These are phyloP conservation scores for Cyrtonyx montezumae DNA, from an alignment of 2,113 vertebrate species.

Conservation along the genomic window DNA sequence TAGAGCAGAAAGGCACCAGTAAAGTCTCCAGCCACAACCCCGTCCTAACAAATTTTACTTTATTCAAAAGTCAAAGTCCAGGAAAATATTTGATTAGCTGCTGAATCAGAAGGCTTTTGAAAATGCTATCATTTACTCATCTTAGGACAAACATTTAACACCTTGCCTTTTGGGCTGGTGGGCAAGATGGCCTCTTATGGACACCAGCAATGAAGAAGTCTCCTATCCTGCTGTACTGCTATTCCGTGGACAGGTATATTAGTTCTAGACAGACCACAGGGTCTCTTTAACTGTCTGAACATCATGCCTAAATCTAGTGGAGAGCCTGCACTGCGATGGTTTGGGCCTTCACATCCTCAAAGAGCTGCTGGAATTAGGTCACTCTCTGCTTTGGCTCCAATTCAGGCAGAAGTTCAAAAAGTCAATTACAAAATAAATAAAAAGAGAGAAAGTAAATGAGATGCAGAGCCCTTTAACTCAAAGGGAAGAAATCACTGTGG, in stretches of 20 bases:
- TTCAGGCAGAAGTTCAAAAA: constrained; percentile 51
- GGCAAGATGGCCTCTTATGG: neutral
- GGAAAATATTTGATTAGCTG: neutral
- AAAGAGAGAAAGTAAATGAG: constrained; percentile 29
- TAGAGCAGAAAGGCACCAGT: neutral
- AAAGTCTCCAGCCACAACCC: neutral
- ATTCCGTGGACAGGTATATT: neutral
- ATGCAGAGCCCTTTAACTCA: constrained; percentile 20
- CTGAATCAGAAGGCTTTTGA: neutral
- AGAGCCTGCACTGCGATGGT: neutral
- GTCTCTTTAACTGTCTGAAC: neutral
- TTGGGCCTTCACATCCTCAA: neutral
- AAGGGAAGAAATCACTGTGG: neutral
- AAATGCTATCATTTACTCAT: neutral
- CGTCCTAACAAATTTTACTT: neutral
- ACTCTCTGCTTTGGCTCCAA: neutral
- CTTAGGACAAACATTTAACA: neutral
- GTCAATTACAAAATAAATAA: constrained; percentile 51
- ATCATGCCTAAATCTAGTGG: neutral
- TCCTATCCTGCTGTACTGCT: neutral
- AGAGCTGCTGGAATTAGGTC: constrained; percentile 43
- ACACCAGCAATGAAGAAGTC: neutral
- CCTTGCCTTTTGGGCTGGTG: neutral
- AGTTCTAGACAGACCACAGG: neutral
- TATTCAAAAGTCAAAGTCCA: neutral